These are phyloP conservation scores for Cyclura pinguis DNA, from an alignment of 2,797 vertebrate species.

Conservation along the genomic window DNA sequence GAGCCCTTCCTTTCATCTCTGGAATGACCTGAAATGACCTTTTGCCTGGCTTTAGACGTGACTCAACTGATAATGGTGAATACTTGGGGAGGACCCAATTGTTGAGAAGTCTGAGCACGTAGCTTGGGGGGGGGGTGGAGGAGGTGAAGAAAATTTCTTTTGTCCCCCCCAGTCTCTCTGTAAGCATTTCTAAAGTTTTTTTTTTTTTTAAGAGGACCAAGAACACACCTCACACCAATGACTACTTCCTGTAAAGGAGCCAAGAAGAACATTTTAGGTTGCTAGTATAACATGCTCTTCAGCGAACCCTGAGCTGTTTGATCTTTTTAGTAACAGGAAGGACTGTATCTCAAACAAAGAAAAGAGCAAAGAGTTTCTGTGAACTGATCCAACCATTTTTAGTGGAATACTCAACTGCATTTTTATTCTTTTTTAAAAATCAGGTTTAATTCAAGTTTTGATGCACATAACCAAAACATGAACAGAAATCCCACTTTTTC, in stretches of 20 bases:
- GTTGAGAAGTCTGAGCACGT: slow-evolving; percentile 71
- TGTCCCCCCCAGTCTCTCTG: neutral
- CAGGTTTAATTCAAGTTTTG: neutral
- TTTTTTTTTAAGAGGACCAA: neutral
- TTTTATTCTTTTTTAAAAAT: neutral
- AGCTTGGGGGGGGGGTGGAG: neutral
- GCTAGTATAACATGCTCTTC: slow-evolving; percentile 42
- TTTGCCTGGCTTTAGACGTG: slow-evolving; percentile 83
- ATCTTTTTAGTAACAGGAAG: slow-evolving; percentile 3
- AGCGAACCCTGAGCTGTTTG: neutral
- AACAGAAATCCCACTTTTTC: neutral
- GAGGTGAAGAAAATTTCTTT: fast-evolving
- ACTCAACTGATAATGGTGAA: slow-evolving; percentile 85
- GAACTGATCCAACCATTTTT: neutral
- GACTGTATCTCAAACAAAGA: neutral
- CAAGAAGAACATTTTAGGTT: slow-evolving; percentile 45
- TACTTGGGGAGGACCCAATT: slow-evolving; percentile 67
- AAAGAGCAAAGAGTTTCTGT: neutral
- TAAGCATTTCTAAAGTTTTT: neutral
- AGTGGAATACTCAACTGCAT: neutral
- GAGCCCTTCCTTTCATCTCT: slow-evolving; percentile 81
- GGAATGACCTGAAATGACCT: slow-evolving; percentile 83
- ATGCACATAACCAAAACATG: neutral
- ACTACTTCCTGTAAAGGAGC: slow-evolving; percentile 61
- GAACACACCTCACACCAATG: neutral